Evolutionary conservation across 2,113 vertebrate species (phyloP), one percentile per base, ranked within the genome.

Genomic region (Chloropsis cyanopogon): DNA sequence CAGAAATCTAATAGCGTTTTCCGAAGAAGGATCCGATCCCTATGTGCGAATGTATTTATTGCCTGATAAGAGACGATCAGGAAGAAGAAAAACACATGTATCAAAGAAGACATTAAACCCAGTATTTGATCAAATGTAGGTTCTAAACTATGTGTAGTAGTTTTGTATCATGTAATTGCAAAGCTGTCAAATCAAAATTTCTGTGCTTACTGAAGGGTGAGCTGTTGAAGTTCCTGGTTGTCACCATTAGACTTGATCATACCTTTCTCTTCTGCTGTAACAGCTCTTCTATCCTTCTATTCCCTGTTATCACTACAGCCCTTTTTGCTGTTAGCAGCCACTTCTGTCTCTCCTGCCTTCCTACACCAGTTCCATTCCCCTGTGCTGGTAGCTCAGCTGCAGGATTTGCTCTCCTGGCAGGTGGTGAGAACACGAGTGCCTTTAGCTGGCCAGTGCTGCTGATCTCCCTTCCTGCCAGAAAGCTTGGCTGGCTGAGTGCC

Each of bases 31-130:
- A 35, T 99, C 99, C 0, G 99, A 99, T 53, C 99, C 99, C 0
- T 99, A 99, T 2, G 99, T 99, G 61, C 98, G 99, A 82, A 92
- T 99, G 96, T 99, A 99, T 97, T 98, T 99, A 95, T 97, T 99
- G 37, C 99, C 99, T 53, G 99, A 99, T 97, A 99, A 99, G 94
- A 98, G 99, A 53, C 97, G 99, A 61, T 99, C 99, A 0, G 99
- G 99, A 77, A 97, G 99, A 95, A 98, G 99, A 98, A 99, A 99
- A 99, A 99, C 99, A 46, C 98, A 98, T 11, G 99, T 99, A 6
- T 88, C 97, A 7, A 99, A 99, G 98, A 99, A 98, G 97, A 99
- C 96, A 2, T 97, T 99, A 64, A 99, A 99, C 95, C 99, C 99
- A 0, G 89, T 98, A 42, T 99, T 98, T 42, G 99, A 99, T 94